phyloP scores from a whole-genome alignment of 2,797 vertebrate genomes.

The Tangara arthus region DNA sequence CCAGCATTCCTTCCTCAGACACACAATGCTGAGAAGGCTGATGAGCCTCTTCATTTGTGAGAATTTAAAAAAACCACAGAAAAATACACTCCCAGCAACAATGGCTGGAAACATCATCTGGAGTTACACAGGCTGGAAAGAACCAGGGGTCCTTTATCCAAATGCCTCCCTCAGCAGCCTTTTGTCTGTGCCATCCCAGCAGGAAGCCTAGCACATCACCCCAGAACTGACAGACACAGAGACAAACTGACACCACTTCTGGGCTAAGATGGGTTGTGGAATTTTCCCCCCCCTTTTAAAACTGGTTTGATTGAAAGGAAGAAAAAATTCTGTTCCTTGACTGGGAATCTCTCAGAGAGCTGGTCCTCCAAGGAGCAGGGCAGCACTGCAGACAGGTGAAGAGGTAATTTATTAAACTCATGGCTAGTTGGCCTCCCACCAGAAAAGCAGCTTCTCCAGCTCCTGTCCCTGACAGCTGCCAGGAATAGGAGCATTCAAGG shows the following conservation, averaged over 20 bases:
- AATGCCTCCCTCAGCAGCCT: slow-evolving; percentile 6
- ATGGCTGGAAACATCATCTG: neutral
- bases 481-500: neutral
- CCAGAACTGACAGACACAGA: neutral
- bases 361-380: neutral
- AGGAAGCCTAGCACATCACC: neutral
- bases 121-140: neutral
- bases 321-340: neutral
- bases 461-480: neutral
- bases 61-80: neutral
- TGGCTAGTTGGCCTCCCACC: neutral
- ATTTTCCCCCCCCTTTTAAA: neutral
- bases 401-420: neutral
- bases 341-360: neutral
- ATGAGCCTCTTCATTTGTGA: neutral
- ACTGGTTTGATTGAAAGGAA: neutral
- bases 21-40: neutral
- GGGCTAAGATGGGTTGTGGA: neutral
- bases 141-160: neutral
- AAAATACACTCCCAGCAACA: slow-evolving; percentile 7
- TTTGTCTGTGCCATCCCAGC: slow-evolving; percentile 20
- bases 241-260: neutral
- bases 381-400: neutral
- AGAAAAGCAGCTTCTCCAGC: neutral
- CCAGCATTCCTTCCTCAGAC: neutral